phyloP scores from a whole-genome alignment of 2,888 invertebrate genomes.

The Merodon equestris region DNA sequence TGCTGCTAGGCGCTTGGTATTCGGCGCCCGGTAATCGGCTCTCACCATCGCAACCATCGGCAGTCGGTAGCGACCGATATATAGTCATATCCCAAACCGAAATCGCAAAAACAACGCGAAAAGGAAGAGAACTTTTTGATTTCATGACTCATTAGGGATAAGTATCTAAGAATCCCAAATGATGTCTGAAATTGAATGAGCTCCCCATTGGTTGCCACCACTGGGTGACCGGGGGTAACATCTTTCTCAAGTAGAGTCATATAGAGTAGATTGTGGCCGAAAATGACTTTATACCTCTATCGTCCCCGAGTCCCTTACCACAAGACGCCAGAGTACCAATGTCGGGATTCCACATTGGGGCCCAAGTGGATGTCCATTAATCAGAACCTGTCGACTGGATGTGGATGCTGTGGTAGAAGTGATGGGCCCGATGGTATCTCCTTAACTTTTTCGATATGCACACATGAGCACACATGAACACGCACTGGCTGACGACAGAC shows the following conservation, averaged over 20 bases:
- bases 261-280: conserved; percentile 35
- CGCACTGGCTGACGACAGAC: too few species aligned
- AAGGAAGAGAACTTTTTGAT: conserved; percentile 41
- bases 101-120: conserved; percentile 5
- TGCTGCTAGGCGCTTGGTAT: too few species aligned
- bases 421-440: conserved; percentile 64
- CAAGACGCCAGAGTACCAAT: too few species aligned
- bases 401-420: conserved; percentile 65
- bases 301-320: too few species aligned
- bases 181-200: conserved; percentile 66
- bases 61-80: too few species aligned
- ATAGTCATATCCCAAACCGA: conserved; percentile 2
- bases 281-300: conserved; percentile 53
- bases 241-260: conserved; percentile 64
- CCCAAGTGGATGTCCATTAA: conserved; percentile 65
- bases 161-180: conserved; percentile 59
- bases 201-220: conserved; percentile 50
- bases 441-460: conserved; percentile 9
- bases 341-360: conserved; percentile 14
- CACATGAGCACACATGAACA: background rate
- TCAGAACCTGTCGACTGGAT: conserved; percentile 67
- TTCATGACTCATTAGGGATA: conserved; percentile 68
- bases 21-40: too few species aligned
- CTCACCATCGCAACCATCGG: too few species aligned
- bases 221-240: conserved; percentile 4